phyloP scores from a whole-genome alignment of 2,888 invertebrate genomes.

The Drosophila quinaria region DNA sequence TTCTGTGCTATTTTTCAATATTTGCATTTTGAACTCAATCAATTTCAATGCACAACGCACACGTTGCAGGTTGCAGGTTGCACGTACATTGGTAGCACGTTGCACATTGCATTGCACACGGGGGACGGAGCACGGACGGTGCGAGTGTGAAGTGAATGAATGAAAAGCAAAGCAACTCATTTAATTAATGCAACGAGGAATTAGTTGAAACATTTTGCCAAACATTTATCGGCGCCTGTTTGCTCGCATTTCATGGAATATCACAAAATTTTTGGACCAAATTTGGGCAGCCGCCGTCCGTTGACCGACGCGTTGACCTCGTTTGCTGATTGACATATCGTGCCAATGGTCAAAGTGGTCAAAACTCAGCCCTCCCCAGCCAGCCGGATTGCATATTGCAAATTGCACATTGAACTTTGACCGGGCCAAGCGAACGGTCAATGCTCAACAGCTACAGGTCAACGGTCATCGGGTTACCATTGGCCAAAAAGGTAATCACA shows the following conservation, averaged over 20 bases:
- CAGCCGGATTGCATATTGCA: slow-evolving; percentile 9
- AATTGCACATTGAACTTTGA: slow-evolving; percentile 49
- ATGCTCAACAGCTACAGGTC: slow-evolving; percentile 13
- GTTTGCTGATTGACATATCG: slow-evolving; percentile 54
- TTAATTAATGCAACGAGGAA: slow-evolving; percentile 60
- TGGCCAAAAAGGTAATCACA: slow-evolving; percentile 63
- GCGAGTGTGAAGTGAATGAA: not conserved
- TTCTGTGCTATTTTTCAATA: slow-evolving; percentile 20
- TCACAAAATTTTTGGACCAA: slow-evolving; percentile 21
- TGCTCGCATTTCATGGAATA: slow-evolving; percentile 21
- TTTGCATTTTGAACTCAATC: slow-evolving; percentile 44
- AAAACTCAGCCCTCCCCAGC: slow-evolving; percentile 2
- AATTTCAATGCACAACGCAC: slow-evolving; percentile 21
- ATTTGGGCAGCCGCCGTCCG: not conserved
- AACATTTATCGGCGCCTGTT: slow-evolving; percentile 36
- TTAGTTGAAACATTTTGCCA: slow-evolving; percentile 50
- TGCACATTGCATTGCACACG: slow-evolving; percentile 1
- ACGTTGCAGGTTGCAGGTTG: slow-evolving; percentile 18
- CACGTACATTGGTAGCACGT: slow-evolving; percentile 1
- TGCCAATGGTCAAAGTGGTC: slow-evolving; percentile 24
- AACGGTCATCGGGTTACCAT: slow-evolving; percentile 10
- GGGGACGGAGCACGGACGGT: slow-evolving; percentile 3
- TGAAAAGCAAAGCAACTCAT: slow-evolving; percentile 33
- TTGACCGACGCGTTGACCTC: slow-evolving; percentile 5
- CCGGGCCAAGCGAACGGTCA: slow-evolving; percentile 21